Evolutionary conservation across 1,140 invertebrate genomes (phyloP).

Genomic region (Dinothrombium tinctorium): DNA sequence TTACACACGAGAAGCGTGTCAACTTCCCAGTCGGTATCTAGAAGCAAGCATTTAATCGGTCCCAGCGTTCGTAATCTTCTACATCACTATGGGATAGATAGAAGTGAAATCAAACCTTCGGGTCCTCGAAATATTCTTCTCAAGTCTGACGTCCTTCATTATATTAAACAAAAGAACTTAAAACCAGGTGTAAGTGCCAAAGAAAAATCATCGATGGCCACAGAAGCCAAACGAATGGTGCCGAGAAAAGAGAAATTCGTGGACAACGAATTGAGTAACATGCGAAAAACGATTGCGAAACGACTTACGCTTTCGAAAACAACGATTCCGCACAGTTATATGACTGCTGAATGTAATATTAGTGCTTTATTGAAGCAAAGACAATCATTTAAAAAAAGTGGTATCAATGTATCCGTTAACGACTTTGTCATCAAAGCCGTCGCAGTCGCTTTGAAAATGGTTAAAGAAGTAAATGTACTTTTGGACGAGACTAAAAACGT

Average conservation of each 20-base stretch:
- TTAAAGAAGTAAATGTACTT: conserved; percentile 34
- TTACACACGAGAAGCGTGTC: too few relatives aligned
- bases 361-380: conserved; percentile 25
- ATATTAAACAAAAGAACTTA: conserved; percentile 30
- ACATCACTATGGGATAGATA: conserved; percentile 31
- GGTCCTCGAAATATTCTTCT: conserved; percentile 33
- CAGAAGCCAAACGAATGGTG: not conserved
- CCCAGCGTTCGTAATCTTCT: conserved; percentile 36
- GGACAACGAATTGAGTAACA: conserved; percentile 23
- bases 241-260: conserved; percentile 13
- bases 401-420: conserved; percentile 33
- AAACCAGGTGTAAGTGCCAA: conserved; percentile 16
- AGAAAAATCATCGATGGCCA: not conserved
- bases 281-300: conserved; percentile 29
- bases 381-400: conserved; percentile 14
- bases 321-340: conserved; percentile 38
- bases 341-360: conserved; percentile 28
- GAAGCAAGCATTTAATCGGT: conserved; percentile 25
- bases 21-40: too few relatives aligned
- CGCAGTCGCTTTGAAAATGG: conserved; percentile 28
- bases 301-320: conserved; percentile 33
- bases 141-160: conserved; percentile 36
- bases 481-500: conserved; percentile 24
- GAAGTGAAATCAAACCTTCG: conserved; percentile 26
- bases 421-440: conserved; percentile 39